Conservation (phyloP, 2,113 vertebrate species). For the Epinephelus moara region DNA sequence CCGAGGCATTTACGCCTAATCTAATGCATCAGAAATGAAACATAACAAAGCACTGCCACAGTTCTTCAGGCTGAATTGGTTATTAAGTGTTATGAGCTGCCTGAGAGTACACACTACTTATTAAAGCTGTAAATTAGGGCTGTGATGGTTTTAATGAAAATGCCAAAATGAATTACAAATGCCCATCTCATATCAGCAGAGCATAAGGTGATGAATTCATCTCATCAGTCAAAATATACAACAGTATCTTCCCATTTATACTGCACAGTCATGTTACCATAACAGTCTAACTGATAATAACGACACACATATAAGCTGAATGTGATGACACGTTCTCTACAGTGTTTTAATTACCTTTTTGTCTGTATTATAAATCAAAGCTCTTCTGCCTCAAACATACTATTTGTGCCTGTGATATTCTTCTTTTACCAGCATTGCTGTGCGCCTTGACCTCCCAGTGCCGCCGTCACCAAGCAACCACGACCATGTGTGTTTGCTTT, state of each 20-base stretch:
- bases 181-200: not conserved
- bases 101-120: not conserved
- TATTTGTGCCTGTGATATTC: constrained; percentile 1
- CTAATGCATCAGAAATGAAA: not conserved
- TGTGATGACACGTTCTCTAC: not conserved
- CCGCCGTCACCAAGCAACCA: constrained; percentile 57
- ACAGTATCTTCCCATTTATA: not conserved
- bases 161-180: not conserved
- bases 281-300: not conserved
- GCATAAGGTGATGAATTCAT: not conserved
- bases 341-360: not conserved
- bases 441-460: not conserved
- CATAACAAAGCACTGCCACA: not conserved
- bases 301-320: not conserved
- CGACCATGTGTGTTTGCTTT: not conserved
- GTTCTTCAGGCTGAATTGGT: not conserved
- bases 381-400: not conserved
- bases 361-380: not conserved
- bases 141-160: constrained; percentile 19
- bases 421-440: constrained; percentile 18
- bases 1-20: not conserved
- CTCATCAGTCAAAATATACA: not conserved
- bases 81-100: not conserved
- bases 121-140: not conserved
- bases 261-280: not conserved